Conservation (phyloP, 2,113 vertebrate species). For the Peromyscus leucopus region DNA sequence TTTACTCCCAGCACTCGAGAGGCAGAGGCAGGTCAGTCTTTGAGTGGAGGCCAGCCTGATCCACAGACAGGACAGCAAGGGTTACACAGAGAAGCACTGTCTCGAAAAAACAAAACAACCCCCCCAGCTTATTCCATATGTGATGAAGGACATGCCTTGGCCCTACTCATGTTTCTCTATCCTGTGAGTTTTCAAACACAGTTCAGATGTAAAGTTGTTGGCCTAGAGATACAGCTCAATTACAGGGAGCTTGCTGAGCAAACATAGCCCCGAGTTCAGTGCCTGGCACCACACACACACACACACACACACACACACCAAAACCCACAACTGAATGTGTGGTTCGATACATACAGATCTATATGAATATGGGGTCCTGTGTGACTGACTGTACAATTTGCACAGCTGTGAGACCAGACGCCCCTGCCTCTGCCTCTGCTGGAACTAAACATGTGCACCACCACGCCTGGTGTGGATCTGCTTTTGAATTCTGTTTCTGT, state of each 20-base stretch:
- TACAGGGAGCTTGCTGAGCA: neutral
- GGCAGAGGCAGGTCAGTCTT: neutral
- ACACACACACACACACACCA: neutral
- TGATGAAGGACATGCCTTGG: neutral
- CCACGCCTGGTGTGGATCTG: neutral
- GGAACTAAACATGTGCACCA: neutral
- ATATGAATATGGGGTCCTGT: neutral
- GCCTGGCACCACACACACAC: neutral
- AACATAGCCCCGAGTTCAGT: neutral
- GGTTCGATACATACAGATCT: neutral
- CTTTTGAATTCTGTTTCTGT: neutral
- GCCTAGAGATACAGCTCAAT: neutral
- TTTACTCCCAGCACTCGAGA: neutral
- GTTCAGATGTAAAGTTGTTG: neutral
- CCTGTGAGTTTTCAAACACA: neutral
- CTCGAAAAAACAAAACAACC: neutral
- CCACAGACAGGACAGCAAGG: neutral
- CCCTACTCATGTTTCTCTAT: too few species aligned
- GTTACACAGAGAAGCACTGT: neutral
- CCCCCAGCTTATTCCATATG: neutral
- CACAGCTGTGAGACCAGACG: neutral
- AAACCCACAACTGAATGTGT: neutral
- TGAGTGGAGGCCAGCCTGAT: neutral
- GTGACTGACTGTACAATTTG: neutral
- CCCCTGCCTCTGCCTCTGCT: neutral